A percentile compares a stretch with the other conserved stretches of the same genome.
These are phyloP conservation scores for Epinotia nisella DNA, from an alignment of 2,888 invertebrate genomes.

Conservation along the genomic window DNA sequence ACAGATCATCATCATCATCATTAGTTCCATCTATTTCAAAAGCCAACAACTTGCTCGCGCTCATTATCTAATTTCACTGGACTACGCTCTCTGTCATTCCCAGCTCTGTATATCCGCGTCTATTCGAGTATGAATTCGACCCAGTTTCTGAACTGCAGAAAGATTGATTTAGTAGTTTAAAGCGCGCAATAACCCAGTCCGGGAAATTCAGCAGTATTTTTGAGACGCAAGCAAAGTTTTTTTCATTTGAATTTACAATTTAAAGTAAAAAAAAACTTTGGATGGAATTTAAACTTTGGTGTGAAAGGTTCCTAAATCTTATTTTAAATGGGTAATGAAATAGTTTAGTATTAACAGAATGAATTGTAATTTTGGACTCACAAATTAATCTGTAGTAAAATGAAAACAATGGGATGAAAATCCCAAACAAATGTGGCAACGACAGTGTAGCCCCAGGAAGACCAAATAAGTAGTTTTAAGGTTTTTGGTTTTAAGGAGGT, in stretches of 20 bases:
- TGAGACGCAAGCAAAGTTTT: constrained; percentile 35
- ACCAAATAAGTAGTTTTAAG: too few species aligned
- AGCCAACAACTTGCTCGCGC: too few species aligned
- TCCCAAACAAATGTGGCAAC: too few species aligned
- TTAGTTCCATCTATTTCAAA: too few species aligned
- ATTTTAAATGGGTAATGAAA: not conserved
- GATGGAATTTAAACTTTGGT: not conserved
- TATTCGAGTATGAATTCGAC: constrained; percentile 46
- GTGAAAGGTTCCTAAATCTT: not conserved
- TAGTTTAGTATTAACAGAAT: too few species aligned
- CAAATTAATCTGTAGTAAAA: too few species aligned
- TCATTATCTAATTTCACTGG: not conserved
- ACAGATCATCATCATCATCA: too few species aligned
- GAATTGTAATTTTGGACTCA: too few species aligned
- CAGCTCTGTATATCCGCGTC: constrained; percentile 7
- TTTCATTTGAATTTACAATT: constrained; percentile 46
- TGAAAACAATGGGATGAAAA: too few species aligned
- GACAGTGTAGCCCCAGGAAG: too few species aligned
- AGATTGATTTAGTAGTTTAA: constrained; percentile 49
- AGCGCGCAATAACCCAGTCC: constrained; percentile 37
- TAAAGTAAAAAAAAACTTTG: constrained; percentile 5
- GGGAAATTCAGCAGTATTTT: constrained; percentile 33
- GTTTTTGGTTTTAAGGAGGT: too few species aligned
- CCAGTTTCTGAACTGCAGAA: constrained; percentile 49
- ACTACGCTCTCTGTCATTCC: constrained; percentile 20